Conservation (phyloP, 2,113 vertebrate genomes). For the Siniperca chuatsi region DNA sequence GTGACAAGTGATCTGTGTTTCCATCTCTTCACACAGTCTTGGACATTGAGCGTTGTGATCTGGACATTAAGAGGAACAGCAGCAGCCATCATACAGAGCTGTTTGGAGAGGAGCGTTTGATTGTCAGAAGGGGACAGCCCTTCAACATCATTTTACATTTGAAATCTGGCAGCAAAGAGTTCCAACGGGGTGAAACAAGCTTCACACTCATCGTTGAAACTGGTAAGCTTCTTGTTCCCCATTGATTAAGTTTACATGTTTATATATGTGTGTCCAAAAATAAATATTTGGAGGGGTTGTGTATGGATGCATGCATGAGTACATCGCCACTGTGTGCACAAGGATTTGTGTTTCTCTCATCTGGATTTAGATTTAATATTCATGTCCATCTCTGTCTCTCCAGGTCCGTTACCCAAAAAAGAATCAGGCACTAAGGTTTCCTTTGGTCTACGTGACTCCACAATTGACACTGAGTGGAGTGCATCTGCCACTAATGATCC, state of each 20-base stretch:
- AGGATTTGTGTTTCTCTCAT: neutral
- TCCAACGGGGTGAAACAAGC: conserved; percentile 73
- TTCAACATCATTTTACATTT: conserved; percentile 87
- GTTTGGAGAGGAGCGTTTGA: conserved; percentile 77
- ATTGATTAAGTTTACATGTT: neutral
- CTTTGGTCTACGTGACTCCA: conserved; percentile 76
- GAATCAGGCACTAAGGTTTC: conserved; percentile 82
- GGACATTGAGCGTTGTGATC: conserved; percentile 84
- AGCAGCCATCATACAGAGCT: conserved; percentile 83
- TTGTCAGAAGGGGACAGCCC: conserved; percentile 88
- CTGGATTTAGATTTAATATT: neutral
- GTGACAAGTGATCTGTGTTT: neutral
- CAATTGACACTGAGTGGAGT: conserved; percentile 82
- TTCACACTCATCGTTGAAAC: conserved; percentile 82
- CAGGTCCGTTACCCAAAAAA: conserved; percentile 87
- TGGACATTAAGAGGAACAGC: conserved; percentile 85
- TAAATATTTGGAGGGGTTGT: neutral
- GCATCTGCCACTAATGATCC: conserved; percentile 70
- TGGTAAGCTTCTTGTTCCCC: conserved; percentile 70
- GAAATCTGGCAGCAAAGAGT: conserved; percentile 66
- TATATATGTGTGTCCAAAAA: neutral
- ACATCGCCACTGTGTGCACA: neutral
- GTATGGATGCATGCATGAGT: neutral
- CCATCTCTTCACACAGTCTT: conserved; percentile 72
- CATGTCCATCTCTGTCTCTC: neutral